Conservation (phyloP, 2,113 vertebrate genomes). For the Ranitomeya imitator region DNA sequence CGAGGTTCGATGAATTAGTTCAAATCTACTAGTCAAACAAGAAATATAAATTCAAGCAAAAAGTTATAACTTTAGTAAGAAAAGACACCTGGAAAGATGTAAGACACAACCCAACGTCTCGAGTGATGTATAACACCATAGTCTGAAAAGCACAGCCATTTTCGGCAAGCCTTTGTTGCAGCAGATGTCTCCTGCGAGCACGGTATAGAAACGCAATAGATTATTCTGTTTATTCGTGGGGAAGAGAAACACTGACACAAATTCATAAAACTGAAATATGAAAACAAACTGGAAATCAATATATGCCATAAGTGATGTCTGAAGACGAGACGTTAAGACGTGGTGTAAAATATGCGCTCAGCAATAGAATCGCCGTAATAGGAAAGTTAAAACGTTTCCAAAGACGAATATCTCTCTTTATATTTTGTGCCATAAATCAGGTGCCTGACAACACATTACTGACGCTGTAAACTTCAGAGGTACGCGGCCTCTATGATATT, state of each 20-base stretch:
- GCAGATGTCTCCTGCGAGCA: background rate
- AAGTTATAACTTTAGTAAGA: background rate
- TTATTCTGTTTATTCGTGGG: conserved; percentile 49
- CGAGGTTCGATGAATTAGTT: too few species aligned
- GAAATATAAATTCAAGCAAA: background rate
- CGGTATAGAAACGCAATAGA: conserved; percentile 47
- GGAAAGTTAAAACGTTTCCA: conserved; percentile 28
- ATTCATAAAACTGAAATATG: conserved; percentile 56
- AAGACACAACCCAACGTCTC: background rate
- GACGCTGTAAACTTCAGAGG: conserved; percentile 11
- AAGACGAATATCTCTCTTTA: conserved; percentile 45
- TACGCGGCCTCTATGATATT: background rate
- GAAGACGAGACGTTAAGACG: conserved; percentile 11
- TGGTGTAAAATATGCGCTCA: conserved; percentile 2
- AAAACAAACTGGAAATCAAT: conserved; percentile 56
- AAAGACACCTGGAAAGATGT: background rate
- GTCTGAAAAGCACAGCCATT: background rate
- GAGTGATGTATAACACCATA: conserved; percentile 4
- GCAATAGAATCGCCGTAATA: conserved; percentile 18
- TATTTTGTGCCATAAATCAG: conserved; percentile 37
- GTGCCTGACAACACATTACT: conserved; percentile 1
- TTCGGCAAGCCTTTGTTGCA: background rate
- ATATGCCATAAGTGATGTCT: conserved; percentile 48
- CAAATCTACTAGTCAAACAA: background rate
- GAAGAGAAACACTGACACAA: conserved; percentile 51